Conservation (phyloP, 2,113 vertebrate species). For the Menura novaehollandiae region DNA sequence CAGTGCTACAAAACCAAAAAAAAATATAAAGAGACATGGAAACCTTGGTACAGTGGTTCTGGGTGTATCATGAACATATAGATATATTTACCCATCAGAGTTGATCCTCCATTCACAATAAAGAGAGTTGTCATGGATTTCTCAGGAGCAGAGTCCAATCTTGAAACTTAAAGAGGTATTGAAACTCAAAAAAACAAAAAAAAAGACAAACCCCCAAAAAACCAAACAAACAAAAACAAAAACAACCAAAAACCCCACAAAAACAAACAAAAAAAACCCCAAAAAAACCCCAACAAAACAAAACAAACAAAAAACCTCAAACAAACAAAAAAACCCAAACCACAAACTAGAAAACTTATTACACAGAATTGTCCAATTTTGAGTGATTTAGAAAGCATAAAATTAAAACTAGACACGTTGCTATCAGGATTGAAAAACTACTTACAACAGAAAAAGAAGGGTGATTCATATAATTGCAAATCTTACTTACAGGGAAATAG, state of each 20-base stretch:
- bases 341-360: no score
- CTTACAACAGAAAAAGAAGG: neutral
- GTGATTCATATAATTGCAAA: neutral
- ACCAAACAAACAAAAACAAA: no score
- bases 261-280: neutral
- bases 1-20: neutral
- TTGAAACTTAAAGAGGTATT: neutral
- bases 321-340: no score
- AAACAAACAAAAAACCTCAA: neutral
- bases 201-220: no score
- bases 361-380: neutral
- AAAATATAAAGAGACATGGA: neutral
- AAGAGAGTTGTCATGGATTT: neutral
- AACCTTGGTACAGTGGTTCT: fast-evolving
- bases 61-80: neutral
- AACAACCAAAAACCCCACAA: no score
- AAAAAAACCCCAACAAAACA: neutral
- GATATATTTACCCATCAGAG: neutral
- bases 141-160: neutral
- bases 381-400: neutral
- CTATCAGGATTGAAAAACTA: neutral
- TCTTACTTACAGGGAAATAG: neutral
- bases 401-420: neutral
- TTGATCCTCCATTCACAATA: neutral
- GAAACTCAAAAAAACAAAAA: neutral